A percentile compares a stretch with the other conserved stretches of the same genome.
Evolutionary conservation across 1,140 invertebrate genomes (phyloP).

Genomic region (Orius laevigatus): DNA sequence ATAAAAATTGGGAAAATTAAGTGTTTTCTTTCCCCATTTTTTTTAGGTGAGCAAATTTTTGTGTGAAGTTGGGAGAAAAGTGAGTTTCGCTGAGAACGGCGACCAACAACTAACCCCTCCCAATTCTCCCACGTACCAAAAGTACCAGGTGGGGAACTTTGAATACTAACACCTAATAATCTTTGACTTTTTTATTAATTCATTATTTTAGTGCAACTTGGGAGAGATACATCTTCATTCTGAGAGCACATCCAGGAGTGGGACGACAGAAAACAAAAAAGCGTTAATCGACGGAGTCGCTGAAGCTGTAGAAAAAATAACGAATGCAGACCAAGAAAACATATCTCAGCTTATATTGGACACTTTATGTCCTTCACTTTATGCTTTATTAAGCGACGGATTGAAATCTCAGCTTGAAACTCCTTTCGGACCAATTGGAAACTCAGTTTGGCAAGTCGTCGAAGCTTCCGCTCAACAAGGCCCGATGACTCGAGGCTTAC

Average conservation of each 20-base stretch:
- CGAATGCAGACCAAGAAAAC: constrained; percentile 24
- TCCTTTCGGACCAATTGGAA: constrained; percentile 68
- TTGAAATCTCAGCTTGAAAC: constrained; percentile 64
- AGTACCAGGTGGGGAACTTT: constrained; percentile 17
- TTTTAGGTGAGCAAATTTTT: constrained; percentile 36
- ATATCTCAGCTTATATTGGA: constrained; percentile 49
- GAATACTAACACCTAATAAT: background rate
- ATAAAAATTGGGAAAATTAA: constrained; percentile 25
- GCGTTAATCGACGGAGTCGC: constrained; percentile 45
- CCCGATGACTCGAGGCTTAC: constrained; percentile 65
- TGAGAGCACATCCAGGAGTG: constrained; percentile 2
- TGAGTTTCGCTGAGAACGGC: constrained; percentile 44
- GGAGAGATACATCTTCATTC: constrained; percentile 37
- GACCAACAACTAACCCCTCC: constrained; percentile 38
- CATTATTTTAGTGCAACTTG: constrained; percentile 32
- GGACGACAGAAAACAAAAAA: constrained; percentile 27
- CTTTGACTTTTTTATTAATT: constrained; percentile 13
- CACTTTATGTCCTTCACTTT: constrained; percentile 65
- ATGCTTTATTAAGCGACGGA: constrained; percentile 66
- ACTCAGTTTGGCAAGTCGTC: constrained; percentile 77
- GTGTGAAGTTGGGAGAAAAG: constrained; percentile 45
- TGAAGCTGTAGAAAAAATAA: constrained; percentile 46
- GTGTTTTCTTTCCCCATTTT: constrained; percentile 26
- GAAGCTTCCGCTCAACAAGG: constrained; percentile 78
- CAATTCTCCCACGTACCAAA: constrained; percentile 43